Conservation (phyloP, 2,888 invertebrate species). For the Slavum lentiscoides region DNA sequence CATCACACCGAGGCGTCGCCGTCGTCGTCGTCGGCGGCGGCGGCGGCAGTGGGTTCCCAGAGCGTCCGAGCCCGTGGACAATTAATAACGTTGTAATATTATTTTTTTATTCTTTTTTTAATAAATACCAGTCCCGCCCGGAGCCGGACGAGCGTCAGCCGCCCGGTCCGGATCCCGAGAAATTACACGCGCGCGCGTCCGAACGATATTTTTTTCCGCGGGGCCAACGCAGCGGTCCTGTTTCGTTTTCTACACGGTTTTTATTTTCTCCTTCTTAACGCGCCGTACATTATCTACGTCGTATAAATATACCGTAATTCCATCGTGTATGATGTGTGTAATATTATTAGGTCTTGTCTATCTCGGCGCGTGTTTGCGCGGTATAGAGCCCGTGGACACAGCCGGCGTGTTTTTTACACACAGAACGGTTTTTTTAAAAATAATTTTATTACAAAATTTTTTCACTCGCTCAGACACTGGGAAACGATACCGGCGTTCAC, state of each 20-base stretch:
- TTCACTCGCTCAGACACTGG: no score
- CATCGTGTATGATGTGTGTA: not conserved
- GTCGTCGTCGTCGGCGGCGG: not conserved
- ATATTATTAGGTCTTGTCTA: no score
- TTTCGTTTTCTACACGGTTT: not conserved
- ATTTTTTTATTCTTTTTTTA: slow-evolving; percentile 2
- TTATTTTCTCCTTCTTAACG: not conserved
- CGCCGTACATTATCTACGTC: no score
- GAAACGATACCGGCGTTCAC: no score
- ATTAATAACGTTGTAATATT: slow-evolving; percentile 48
- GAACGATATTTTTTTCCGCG: slow-evolving; percentile 46
- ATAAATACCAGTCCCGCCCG: slow-evolving; percentile 45
- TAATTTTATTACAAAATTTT: no score
- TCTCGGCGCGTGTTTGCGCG: no score
- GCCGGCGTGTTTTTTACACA: no score
- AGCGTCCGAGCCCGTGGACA: slow-evolving; percentile 35
- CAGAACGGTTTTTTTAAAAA: no score
- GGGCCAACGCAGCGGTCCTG: slow-evolving; percentile 27
- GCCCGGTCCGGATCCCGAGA: slow-evolving; percentile 25
- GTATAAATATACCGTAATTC: no score
- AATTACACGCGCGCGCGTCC: slow-evolving; percentile 35
- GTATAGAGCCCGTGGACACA: no score
- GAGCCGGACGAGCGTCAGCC: slow-evolving; percentile 35
- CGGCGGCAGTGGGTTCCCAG: not conserved
- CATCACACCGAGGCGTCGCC: slow-evolving; percentile 36